Evolutionary conservation across 2,797 vertebrate species (phyloP).

Genomic region (Anolis apletophallus): DNA sequence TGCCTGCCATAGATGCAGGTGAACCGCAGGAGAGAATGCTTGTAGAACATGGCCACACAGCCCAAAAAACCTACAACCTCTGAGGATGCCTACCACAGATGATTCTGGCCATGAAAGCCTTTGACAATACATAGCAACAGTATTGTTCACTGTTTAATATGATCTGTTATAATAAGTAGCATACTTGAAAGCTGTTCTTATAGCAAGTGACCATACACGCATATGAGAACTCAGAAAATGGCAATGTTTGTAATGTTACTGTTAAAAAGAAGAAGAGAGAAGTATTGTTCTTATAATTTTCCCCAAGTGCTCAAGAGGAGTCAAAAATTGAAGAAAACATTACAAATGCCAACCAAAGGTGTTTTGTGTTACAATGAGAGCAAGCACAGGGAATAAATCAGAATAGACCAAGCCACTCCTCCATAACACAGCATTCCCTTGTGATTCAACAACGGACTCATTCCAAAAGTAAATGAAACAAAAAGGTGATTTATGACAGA

Average conservation of each 20-base stretch:
- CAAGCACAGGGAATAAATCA: not conserved
- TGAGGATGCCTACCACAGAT: too few species aligned
- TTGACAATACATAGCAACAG: not conserved
- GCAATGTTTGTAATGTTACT: not conserved
- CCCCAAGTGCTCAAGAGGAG: too few species aligned
- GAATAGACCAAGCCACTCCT: not conserved
- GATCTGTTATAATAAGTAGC: not conserved
- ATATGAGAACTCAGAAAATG: not conserved
- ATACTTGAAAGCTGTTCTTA: not conserved
- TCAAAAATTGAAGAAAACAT: not conserved
- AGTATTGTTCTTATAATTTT: too few species aligned
- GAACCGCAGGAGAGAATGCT: too few species aligned
- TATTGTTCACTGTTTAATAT: too few species aligned
- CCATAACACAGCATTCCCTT: not conserved
- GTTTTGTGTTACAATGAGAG: not conserved
- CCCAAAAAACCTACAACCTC: too few species aligned
- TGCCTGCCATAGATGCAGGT: too few species aligned
- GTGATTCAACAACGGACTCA: not conserved
- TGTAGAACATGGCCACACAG: too few species aligned
- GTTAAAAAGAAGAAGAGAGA: not conserved
- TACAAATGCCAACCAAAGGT: too few species aligned
- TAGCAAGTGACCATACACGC: not conserved
- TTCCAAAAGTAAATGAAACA: too few species aligned
- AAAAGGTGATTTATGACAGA: not conserved
- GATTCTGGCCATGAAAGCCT: too few species aligned